Base-by-base conservation (phyloP, 1,140 invertebrate species). In the Tetramorium alpestre region DNA sequence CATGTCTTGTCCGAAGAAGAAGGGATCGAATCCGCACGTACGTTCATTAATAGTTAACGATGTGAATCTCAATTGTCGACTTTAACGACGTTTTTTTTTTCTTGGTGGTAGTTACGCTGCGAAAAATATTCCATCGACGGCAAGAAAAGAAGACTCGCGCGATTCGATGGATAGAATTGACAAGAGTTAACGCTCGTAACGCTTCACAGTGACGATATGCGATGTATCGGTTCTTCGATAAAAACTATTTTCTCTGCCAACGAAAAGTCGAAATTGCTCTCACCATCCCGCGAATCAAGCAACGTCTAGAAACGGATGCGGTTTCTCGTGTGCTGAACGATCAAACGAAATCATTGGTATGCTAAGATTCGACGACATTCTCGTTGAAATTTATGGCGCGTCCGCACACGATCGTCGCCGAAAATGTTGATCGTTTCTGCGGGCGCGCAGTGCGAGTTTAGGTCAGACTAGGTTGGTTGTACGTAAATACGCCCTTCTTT, bases 341-440 rank as follows among this genome's bases (percentile, higher is more conserved):
- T 91, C 89, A 91, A 91, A 90, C 56, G 91, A 86, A 88, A 87
- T 90, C 88, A 88, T 87, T 81, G 89, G 44, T 47, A 22, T 38
- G 22, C n/a, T 41, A 41, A 60, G 25, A 8, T 62, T 58, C 51
- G 41, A 33, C 77, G 77, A 80, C 72, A 86, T 82, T 28, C 77
- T 51, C 11, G 38, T 85, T 16, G 75, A 82, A 87, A 91, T 92
- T 90, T 91, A 91, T 90, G 33, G 64, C 72, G 41, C 16, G 67
- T 58, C 41, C 76, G 65, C 56, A 13, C 58, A 47, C 49, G 56
- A 67, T 78, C 44, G 44, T 51, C 28, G n/a, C 7, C 69, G 25
- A 51, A 70, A 38, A 51, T 41, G 85, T 86, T 65, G 54, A 75
- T 67, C 85, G 47, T 67, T 44, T 25, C 84, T 25, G 47, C 47